A percentile compares a stretch with the other conserved stretches of the same genome.
These are phyloP conservation scores for Charina bottae DNA, from an alignment of 2,113 vertebrate species.

Conservation along the genomic window DNA sequence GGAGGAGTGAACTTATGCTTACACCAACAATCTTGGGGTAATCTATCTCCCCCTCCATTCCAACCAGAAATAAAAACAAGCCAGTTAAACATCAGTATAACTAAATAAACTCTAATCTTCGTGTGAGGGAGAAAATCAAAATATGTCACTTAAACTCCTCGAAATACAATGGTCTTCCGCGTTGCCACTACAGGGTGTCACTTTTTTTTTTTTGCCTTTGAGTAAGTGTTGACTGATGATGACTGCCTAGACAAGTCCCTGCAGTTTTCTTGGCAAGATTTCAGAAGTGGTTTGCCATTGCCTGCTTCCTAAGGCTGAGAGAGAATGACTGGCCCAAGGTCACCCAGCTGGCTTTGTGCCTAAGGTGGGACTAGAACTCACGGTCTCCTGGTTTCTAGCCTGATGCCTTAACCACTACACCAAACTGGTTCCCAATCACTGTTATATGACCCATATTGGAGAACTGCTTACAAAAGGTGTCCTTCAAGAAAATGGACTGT, in stretches of 20 bases:
- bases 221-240: background rate
- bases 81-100: no score
- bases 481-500: background rate
- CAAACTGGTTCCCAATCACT: background rate
- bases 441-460: background rate
- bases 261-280: background rate
- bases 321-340: background rate
- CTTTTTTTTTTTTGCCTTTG: background rate
- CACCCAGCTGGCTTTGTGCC: background rate
- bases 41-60: no score
- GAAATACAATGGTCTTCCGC: no score
- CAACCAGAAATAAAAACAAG: no score
- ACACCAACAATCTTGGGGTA: no score
- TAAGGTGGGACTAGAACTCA: background rate
- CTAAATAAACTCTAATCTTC: no score
- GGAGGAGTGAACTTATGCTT: no score
- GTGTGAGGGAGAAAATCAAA: no score
- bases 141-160: no score
- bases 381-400: background rate
- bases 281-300: background rate
- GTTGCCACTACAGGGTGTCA: no score
- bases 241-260: background rate
- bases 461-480: background rate
- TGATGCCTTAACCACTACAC: background rate
- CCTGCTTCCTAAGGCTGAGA: background rate